These are phyloP conservation scores for Dermatophagoides farinae DNA, from an alignment of 1,140 invertebrate genomes.

Conservation along the genomic window DNA sequence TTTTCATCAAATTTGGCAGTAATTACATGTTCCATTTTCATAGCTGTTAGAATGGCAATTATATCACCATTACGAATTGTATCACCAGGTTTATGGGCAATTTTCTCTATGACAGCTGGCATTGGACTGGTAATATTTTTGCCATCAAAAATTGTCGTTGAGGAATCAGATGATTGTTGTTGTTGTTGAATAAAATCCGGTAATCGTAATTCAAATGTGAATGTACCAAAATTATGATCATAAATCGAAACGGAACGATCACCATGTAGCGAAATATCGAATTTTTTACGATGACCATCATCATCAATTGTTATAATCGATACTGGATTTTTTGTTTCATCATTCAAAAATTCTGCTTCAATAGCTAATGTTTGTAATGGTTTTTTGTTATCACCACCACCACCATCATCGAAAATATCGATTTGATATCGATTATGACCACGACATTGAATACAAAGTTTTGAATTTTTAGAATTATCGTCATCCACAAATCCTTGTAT, in stretches of 20 bases:
- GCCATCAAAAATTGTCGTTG: neutral
- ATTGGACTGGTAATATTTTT: conserved; percentile 46
- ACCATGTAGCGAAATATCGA: neutral
- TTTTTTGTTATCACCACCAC: too few relatives aligned
- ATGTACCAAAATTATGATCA: neutral
- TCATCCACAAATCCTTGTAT: too few relatives aligned
- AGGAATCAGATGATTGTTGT: neutral
- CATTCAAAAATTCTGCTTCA: too few relatives aligned
- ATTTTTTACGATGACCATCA: neutral
- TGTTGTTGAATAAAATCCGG: neutral
- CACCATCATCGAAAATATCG: too few relatives aligned
- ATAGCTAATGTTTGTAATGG: too few relatives aligned
- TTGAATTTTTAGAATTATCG: too few relatives aligned
- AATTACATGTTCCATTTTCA: conserved; percentile 98
- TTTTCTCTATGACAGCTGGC: conserved; percentile 80
- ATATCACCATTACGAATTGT: conserved; percentile 59
- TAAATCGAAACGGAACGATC: neutral
- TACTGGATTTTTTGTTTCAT: too few relatives aligned
- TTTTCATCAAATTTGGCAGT: conserved; percentile 48
- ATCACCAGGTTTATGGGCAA: conserved; percentile 57
- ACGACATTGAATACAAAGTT: too few relatives aligned
- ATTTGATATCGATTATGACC: too few relatives aligned
- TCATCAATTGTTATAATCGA: too few relatives aligned
- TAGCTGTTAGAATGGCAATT: conserved; percentile 76
- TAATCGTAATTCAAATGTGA: neutral